Evolutionary conservation across 2,797 vertebrate species (phyloP).

Genomic region (Ceryle rudis): DNA sequence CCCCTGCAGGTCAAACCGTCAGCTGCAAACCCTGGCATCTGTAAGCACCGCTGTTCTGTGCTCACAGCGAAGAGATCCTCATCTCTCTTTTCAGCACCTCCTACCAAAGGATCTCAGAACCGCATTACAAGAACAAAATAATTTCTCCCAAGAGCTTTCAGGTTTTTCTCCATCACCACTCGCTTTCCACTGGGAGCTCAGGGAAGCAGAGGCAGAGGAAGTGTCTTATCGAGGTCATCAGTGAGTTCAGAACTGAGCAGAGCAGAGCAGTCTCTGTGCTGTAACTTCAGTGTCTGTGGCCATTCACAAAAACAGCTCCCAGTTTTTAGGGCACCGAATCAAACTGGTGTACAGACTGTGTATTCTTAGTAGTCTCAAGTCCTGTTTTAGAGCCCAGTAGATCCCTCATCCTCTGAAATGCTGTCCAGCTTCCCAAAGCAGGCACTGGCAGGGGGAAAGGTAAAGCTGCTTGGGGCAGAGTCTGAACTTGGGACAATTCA

Average conservation of each 20-base stretch:
- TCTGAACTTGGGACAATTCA: background rate
- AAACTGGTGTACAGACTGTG: rapidly evolving
- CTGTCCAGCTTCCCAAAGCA: background rate
- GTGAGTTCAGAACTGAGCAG: background rate
- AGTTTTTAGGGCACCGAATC: background rate
- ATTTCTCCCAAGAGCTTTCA: background rate
- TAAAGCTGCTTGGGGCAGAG: background rate
- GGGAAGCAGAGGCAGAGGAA: background rate
- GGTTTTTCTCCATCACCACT: background rate
- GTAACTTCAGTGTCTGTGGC: background rate
- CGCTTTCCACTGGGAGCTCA: background rate
- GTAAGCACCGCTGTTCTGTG: background rate
- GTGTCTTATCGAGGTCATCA: background rate
- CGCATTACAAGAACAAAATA: rapidly evolving
- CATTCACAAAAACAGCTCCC: background rate
- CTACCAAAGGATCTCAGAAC: background rate
- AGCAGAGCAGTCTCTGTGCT: background rate
- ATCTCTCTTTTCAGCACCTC: background rate
- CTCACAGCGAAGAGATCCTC: background rate
- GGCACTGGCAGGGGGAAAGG: background rate
- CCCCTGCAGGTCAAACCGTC: background rate
- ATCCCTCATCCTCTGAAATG: background rate
- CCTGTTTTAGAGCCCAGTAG: background rate
- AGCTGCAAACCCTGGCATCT: background rate
- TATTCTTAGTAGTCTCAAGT: background rate